Evolutionary conservation across 2,888 invertebrate species (phyloP), one percentile per base, ranked within the genome.

Genomic region (Ommatoiulus sabulosus): DNA sequence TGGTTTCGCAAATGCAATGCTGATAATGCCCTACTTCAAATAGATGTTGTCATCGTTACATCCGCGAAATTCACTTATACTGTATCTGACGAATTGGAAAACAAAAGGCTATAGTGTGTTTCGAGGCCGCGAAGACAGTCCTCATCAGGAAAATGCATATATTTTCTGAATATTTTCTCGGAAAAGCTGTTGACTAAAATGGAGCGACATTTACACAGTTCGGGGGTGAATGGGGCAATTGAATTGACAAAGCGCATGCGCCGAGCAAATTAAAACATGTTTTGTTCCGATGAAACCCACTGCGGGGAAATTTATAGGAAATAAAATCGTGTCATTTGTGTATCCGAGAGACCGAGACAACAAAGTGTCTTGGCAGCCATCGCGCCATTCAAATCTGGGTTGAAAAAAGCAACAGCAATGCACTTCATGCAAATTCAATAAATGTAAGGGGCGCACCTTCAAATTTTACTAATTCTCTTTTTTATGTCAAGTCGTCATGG

Each of bases 281-380:
- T 12, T 35, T 80, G 35, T 80, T 80, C 80, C 7, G 80, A 80
- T 12, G 80, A 80, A 80, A 80, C 24, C 24, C 80, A 80, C 24
- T 80, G 24, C 35, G 8, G 80, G 12, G 24, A n/a, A 72, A 72
- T 72, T n/a, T n/a, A 72, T n/a, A 20, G 72, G 72, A 72, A 80
- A 80, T 80, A 80, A 80, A 80, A 35, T 35, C 35, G 24, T 80
- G 80, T 80, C 35, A 80, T 80, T 80, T 80, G 80, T 80, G 80
- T 35, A 35, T 35, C 35, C 35, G 80, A 35, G 80, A 80, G 80
- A 80, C 80, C 80, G 80, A 80, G 80, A 80, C 24, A n/a, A n/a
- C n/a, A 20, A 80, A 35, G 80, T 80, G 20, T 15, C 15, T 15
- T 3, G 10, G 6, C 52, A 15, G 52, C 80, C 12, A 24, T 24